Conservation (phyloP, 2,797 vertebrate genomes). For the Smutsia temminckii region DNA sequence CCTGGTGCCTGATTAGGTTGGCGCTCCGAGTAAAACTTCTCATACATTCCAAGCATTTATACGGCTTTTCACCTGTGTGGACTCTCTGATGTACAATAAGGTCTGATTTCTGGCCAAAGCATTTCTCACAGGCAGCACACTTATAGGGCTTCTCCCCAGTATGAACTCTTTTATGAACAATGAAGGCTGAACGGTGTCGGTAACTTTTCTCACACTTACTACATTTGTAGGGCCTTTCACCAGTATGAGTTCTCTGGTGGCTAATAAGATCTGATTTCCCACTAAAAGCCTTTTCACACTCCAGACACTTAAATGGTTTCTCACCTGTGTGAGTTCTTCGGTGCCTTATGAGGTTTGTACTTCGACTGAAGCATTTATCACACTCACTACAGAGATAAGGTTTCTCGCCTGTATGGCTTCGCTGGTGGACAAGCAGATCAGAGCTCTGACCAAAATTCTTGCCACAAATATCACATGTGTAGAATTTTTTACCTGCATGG, state of each 20-base stretch:
- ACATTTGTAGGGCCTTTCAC: conserved; percentile 79
- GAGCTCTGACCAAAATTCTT: conserved; percentile 81
- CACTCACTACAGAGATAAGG: conserved; percentile 78
- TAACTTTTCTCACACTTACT: conserved; percentile 78
- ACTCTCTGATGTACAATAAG: conserved; percentile 73
- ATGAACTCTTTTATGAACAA: conserved; percentile 80
- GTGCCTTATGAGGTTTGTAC: conserved; percentile 82
- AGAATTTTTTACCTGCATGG: conserved; percentile 77
- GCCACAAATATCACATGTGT: conserved; percentile 78
- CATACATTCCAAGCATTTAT: conserved; percentile 72
- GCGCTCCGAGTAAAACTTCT: conserved; percentile 72
- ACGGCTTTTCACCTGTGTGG: conserved; percentile 78
- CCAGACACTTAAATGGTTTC: conserved; percentile 79
- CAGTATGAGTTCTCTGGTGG: conserved; percentile 80
- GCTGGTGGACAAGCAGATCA: conserved; percentile 79
- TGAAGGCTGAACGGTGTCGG: conserved; percentile 75
- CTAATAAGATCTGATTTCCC: conserved; percentile 81
- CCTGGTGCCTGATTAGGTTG: conserved; percentile 73
- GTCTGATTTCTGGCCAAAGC: conserved; percentile 76
- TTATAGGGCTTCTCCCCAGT: conserved; percentile 83
- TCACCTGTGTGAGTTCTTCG: conserved; percentile 78
- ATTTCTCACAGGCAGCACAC: conserved; percentile 80
- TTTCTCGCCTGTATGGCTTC: conserved; percentile 80
- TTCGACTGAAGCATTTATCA: conserved; percentile 81
- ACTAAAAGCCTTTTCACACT: conserved; percentile 81